phyloP scores from a whole-genome alignment of 2,888 invertebrate genomes.

The Bombyx huttoni region DNA sequence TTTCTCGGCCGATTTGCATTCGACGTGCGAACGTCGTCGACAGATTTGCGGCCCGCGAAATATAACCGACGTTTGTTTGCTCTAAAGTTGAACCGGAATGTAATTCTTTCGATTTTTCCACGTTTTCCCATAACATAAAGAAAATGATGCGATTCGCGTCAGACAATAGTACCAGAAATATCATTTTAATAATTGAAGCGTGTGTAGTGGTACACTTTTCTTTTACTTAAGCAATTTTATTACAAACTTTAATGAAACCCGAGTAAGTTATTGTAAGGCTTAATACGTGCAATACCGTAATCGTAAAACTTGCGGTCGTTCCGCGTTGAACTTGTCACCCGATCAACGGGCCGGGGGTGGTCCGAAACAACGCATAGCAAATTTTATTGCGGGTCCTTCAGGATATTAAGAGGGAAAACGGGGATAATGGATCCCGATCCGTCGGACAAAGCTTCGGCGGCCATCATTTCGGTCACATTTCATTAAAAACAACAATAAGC shows the following conservation, averaged over 20 bases:
- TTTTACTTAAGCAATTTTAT: not conserved
- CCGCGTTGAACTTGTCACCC: conserved; percentile 33
- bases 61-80: not conserved
- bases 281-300: conserved; percentile 6
- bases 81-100: not conserved
- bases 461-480: conserved; percentile 47
- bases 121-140: no score
- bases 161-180: no score
- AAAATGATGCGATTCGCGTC: no score
- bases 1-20: conserved; percentile 20
- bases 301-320: conserved; percentile 13
- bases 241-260: not conserved
- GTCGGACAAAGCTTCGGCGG: conserved; percentile 44
- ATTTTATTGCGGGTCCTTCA: conserved; percentile 45
- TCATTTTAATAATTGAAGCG: no score
- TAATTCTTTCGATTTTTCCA: not conserved
- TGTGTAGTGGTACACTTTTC: no score
- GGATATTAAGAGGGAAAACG: conserved; percentile 41
- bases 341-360: conserved; percentile 29
- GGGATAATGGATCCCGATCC: conserved; percentile 50
- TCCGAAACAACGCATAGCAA: conserved; percentile 28
- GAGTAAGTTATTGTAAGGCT: not conserved
- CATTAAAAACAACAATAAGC: conserved; percentile 61
- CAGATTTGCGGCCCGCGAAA: conserved; percentile 25
- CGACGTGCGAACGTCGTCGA: conserved; percentile 40